Conservation (phyloP, 2,888 invertebrate genomes). For the Sturmia bella region DNA sequence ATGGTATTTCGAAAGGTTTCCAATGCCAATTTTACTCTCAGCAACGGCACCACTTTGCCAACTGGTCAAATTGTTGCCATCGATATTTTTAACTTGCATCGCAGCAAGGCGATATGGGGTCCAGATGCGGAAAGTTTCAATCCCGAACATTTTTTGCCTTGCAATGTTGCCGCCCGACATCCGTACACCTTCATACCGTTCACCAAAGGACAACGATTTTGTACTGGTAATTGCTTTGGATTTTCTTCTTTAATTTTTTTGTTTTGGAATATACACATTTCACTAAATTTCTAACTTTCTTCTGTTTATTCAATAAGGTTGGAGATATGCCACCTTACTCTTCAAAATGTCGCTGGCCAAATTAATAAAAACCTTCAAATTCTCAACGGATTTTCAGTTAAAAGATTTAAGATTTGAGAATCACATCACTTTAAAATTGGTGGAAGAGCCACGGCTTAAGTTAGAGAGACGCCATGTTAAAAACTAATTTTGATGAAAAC, state of each 20-base stretch:
- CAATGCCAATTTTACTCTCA: conserved; percentile 71
- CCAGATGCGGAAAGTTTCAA: conserved; percentile 77
- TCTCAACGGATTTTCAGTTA: conserved; percentile 75
- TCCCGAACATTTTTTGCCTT: conserved; percentile 79
- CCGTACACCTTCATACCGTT: conserved; percentile 79
- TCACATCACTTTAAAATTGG: conserved; percentile 76
- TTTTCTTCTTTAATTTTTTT: too few relatives aligned
- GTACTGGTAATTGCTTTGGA: conserved; percentile 16
- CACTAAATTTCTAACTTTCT: neutral
- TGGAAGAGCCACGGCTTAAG: conserved; percentile 73
- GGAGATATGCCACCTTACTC: conserved; percentile 76
- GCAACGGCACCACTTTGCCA: conserved; percentile 75
- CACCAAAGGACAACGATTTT: conserved; percentile 76
- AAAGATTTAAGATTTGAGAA: conserved; percentile 76
- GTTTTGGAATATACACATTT: too few relatives aligned
- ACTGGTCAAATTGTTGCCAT: conserved; percentile 75
- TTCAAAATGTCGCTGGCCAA: conserved; percentile 76
- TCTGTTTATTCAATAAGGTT: conserved; percentile 73
- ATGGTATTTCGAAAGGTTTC: conserved; percentile 73
- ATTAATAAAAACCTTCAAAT: conserved; percentile 75
- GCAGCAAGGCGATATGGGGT: conserved; percentile 78
- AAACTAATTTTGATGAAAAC: neutral
- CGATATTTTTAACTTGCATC: conserved; percentile 78
- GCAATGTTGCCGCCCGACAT: conserved; percentile 75
- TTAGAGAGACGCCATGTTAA: conserved; percentile 35